Base-by-base conservation (phyloP, 2,797 vertebrate species). In the Aulostomus chinensis region DNA sequence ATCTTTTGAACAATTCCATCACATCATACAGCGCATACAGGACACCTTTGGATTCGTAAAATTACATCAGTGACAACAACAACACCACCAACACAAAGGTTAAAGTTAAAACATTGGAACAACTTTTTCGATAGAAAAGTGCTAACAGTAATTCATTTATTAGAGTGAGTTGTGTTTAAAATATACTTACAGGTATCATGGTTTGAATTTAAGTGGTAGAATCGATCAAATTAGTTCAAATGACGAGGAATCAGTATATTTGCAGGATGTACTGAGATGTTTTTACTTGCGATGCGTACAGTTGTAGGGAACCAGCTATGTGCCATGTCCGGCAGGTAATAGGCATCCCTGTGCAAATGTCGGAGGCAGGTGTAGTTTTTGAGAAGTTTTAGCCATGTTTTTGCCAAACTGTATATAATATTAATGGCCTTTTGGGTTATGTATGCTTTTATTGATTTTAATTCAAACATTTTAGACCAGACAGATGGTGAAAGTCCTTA, bases 91-190 rank as follows among this genome's bases (percentile, higher is more conserved):
- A 64, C 47, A 55, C 64, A 78, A 80, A 81, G 51, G 42, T 60
- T n/a, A 68, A 18, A 63, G 67, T 74, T 49, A 65, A 76, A 78
- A 73, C 62, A 36, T 55, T 59, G 56, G 60, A 75, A 52, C 58
- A 54, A 43, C 72, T 38, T 18, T 58, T 52, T 39, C 30, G 49
- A 47, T 73, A 77, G 40, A 85, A 85, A 86, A 80, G 62, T 83
- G 66, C 68, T 39, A 59, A 53, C 28, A 61, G 21, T 46, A 35
- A 58, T 57, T 1, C 52, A 73, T 42, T 64, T 36, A 58, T 51
- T 29, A 51, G 33, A 58, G 60, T 68, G 42, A 52, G 64, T 43
- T 47, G 28, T 15, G 20, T 52, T 52, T 64, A 38, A 40, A 76
- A 58, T 65, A 43, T 41, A 37, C 52, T 45, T 18, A 58, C 48